These are phyloP conservation scores for Etheostoma perlongum DNA, from an alignment of 2,797 vertebrate species.

Conservation along the genomic window DNA sequence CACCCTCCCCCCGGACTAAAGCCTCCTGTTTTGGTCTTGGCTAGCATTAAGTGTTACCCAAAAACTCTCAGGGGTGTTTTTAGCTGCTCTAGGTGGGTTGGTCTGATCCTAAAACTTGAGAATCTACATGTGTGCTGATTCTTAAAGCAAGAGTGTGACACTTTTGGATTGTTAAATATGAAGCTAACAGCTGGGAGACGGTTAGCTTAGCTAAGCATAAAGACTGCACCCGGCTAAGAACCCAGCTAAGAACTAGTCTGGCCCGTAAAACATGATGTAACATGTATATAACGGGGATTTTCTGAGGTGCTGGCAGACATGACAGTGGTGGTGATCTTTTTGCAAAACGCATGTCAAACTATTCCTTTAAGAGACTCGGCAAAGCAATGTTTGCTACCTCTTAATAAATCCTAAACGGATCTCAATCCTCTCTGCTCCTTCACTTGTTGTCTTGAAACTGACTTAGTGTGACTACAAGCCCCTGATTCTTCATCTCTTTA, in stretches of 20 bases:
- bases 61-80: neutral
- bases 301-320: neutral
- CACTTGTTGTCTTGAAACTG: neutral
- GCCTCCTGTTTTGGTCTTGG: too few species aligned
- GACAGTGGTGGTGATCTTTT: neutral
- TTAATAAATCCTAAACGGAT: too few species aligned
- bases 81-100: neutral
- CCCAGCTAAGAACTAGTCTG: neutral
- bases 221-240: neutral
- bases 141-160: constrained; percentile 20
- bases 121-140: neutral
- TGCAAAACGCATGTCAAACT: neutral
- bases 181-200: neutral
- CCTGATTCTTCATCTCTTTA: neutral
- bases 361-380: neutral
- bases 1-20: too few species aligned
- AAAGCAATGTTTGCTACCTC: too few species aligned
- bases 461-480: too few species aligned
- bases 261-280: neutral
- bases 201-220: constrained; percentile 22
- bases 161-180: neutral
- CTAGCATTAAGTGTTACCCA: too few species aligned
- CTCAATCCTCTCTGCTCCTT: neutral
- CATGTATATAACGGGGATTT: neutral
- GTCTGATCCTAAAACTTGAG: neutral